Base-by-base conservation (phyloP, 2,888 invertebrate species). In the Leptopilina drosophilae region DNA sequence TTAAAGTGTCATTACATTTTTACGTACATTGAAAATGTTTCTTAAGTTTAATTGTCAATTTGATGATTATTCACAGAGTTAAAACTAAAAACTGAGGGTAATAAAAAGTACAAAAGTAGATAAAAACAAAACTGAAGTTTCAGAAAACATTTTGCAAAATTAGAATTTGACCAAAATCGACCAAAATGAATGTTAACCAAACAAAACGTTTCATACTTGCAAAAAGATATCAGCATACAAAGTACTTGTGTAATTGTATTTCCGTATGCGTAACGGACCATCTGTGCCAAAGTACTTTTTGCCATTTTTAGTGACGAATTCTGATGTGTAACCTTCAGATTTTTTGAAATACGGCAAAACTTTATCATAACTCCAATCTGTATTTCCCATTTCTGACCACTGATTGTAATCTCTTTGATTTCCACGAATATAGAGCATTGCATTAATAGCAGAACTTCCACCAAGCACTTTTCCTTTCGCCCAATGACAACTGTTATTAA, bases 401-500 rank as follows among this genome's bases (percentile, higher is more conserved):
- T 91, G 87, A 85, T 96, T 94, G 86, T 93, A 96, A 88, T 96
- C 96, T 5, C 87, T 87, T 5, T 93, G 93, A 89, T 94, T 94
- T 0, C 96, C 96, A 5, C 94, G 92, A 0, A 95, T 88, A 87
- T 95, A 94, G 0, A 95, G 79, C 95, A 95, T 94, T 12, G 92
- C 94, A 89, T 96, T 96, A 3, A 95, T 92, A 0, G 92, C 92
- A 14, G 95, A 94, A 1, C 93, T 92, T 0, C 96, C 96, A 0
- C 96, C 96, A 20, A 95, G 90, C 14, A 93, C 93, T 87, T 95
- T 95, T 0, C 95, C 95, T 26, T 94, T 91, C 0, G 94, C 92
- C 94, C 94, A 94, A 75, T 88, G 90, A 85, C 94, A 94, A 9
- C 85, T 78, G 20, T 88, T 87, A 9, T 89, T 85, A 14, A 84